Conservation (phyloP, 2,888 invertebrate species). For the Monochamus alternatus region DNA sequence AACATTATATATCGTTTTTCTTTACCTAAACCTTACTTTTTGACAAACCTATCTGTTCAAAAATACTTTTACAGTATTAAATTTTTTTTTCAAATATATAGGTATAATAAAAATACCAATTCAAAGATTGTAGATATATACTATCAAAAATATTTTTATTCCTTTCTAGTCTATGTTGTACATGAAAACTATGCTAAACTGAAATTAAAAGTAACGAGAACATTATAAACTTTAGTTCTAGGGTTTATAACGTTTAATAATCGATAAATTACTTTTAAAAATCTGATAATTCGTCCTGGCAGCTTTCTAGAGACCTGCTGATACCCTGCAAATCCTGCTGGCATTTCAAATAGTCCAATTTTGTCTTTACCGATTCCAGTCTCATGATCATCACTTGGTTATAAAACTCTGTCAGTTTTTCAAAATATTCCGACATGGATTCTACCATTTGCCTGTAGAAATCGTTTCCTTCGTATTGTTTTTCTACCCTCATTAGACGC, state of each 20-base stretch:
- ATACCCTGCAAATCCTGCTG: constrained; percentile 8
- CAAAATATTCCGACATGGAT: constrained; percentile 2
- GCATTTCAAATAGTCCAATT: constrained; percentile 19
- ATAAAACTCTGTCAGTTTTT: constrained; percentile 18
- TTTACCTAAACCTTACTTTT: background rate
- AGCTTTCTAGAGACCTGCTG: background rate
- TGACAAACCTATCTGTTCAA: no score
- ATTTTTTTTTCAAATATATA: no score
- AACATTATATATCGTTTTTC: background rate
- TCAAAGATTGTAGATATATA: no score
- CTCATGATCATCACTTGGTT: constrained; percentile 22
- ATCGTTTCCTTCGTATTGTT: constrained; percentile 8
- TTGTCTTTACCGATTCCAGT: constrained; percentile 13
- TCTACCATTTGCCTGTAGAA: constrained; percentile 16
- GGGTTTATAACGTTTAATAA: no score
- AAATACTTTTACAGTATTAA: no score
- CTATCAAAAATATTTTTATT: no score
- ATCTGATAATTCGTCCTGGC: background rate
- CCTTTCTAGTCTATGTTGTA: no score
- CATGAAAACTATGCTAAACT: no score
- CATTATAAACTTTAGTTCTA: no score
- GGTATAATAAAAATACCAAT: no score
- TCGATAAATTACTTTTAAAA: background rate
- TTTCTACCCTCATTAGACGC: constrained; percentile 5
- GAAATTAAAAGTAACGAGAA: no score